Evolutionary conservation across 1,140 invertebrate species (phyloP).

Genomic region (Halictus rubicundus): DNA sequence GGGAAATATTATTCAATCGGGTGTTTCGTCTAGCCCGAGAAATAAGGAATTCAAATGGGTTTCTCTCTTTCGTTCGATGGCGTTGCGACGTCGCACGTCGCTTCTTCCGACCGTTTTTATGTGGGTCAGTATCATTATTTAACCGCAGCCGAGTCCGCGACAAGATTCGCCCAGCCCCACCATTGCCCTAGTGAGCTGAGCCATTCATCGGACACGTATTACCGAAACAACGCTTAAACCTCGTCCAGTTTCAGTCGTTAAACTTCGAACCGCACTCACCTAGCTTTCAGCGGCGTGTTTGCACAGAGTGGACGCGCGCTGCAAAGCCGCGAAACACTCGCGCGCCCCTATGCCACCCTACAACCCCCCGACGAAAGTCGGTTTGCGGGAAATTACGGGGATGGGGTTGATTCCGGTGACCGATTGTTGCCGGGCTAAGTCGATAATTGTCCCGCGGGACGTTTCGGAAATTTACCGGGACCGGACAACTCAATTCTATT

Average conservation of each 20-base stretch:
- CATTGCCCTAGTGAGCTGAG: background rate
- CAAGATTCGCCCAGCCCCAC: background rate
- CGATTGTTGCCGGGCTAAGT: background rate
- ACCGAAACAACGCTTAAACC: slow-evolving; percentile 1
- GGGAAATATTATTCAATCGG: too few relatives aligned
- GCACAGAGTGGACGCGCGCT: background rate
- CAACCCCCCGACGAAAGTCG: background rate
- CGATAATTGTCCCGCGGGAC: too few relatives aligned
- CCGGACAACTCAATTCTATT: too few relatives aligned
- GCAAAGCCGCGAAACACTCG: background rate
- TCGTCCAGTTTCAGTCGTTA: slow-evolving; percentile 1
- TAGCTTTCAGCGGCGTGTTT: background rate
- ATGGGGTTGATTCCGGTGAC: background rate
- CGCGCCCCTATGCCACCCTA: background rate
- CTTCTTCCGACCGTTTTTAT: background rate
- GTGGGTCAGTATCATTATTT: background rate
- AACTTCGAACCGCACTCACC: background rate
- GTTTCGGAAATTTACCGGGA: too few relatives aligned
- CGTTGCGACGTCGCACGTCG: background rate
- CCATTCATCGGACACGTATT: background rate
- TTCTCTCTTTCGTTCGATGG: background rate
- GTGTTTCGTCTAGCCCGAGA: background rate
- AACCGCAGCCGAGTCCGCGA: background rate
- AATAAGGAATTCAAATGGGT: background rate
- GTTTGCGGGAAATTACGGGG: background rate